phyloP scores from a whole-genome alignment of 2,113 vertebrate species.

The Xiphophorus hellerii region DNA sequence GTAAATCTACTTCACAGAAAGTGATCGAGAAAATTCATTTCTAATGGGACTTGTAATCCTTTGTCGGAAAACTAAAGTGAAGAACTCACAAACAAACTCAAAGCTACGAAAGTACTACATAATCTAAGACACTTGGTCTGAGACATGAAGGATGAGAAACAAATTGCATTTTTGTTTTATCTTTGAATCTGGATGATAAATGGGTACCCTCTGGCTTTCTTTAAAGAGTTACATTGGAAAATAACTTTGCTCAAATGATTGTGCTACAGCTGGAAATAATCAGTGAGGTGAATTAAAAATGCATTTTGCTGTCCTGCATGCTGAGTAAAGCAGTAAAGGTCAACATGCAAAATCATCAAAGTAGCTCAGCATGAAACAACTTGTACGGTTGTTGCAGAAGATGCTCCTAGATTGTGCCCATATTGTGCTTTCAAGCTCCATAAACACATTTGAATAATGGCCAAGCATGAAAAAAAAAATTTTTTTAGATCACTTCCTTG shows the following conservation, averaged over 20 bases:
- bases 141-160: slow-evolving; percentile 6
- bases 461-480: slow-evolving; percentile 10
- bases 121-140: slow-evolving; percentile 7
- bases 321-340: slow-evolving; percentile 48
- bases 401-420: slow-evolving; percentile 15
- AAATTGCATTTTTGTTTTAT: slow-evolving; percentile 37
- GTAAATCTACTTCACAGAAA: slow-evolving; percentile 52
- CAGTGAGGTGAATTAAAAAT: slow-evolving; percentile 49
- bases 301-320: slow-evolving; percentile 37
- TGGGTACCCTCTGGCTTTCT: slow-evolving; percentile 25
- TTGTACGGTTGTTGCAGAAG: slow-evolving; percentile 20
- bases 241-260: slow-evolving; percentile 32
- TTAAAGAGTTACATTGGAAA: slow-evolving; percentile 24
- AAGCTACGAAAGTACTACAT: slow-evolving; percentile 39
- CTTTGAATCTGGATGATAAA: slow-evolving; percentile 37
- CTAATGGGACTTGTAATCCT: slow-evolving; percentile 35
- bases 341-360: slow-evolving; percentile 38
- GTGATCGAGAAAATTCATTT: slow-evolving; percentile 53
- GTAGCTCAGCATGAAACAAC: slow-evolving; percentile 50
- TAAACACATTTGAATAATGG: slow-evolving; percentile 57
- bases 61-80: slow-evolving; percentile 36
- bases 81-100: slow-evolving; percentile 23
- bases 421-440: slow-evolving; percentile 9
- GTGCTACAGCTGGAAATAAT: slow-evolving; percentile 17
- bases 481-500: background rate